Evolutionary conservation across 2,797 vertebrate species (phyloP), one percentile per base, ranked within the genome.

Genomic region (Chelonia mydas): DNA sequence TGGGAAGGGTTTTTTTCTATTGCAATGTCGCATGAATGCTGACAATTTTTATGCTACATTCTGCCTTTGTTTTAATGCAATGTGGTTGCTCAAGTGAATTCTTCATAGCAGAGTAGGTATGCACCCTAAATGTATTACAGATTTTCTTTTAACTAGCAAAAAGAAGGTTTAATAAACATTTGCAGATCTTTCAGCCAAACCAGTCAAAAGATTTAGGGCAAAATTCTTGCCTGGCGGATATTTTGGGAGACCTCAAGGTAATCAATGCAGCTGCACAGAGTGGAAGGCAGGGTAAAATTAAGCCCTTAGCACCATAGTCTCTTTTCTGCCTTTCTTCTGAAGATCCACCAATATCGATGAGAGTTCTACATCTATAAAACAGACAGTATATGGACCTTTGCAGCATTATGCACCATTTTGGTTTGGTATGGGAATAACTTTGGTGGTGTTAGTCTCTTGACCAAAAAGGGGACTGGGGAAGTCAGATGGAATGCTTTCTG

Each of bases 381-480:
- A 80, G 28, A 13, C 65, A 94, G 59, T 17, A 86, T 11, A 53
- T 83, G 51, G 89, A 92, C 86, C 54, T 85, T 27, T 84, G 84
- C 89, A 50, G 76, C 50, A 41, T 28, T 65, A 11, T 33, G n/a
- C 53, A 84, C 27, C 68, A 80, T 50, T 89, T 96, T 74, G 84
- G 84, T 85, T 87, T 97, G 59, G 79, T 93, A 89, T 41, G 82
- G 89, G 33, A 95, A 91, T 94, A 84, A 81, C 77, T 90, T 31
- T 7, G 2, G 59, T 83, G 86, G 33, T 92, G 90, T 85, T 96
- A 51, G 77, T 95, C 74, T 76, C 81, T 92, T 93, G 88, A 90
- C 90, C 93, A 98, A 87, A 94, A 95, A 86, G 31, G 87, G 89
- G 81, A 57, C 85, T 95, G 59, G 76, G 85, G 95, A 96, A 97